Evolutionary conservation across 2,888 invertebrate genomes (phyloP).

Genomic region (Phorcus lineatus): DNA sequence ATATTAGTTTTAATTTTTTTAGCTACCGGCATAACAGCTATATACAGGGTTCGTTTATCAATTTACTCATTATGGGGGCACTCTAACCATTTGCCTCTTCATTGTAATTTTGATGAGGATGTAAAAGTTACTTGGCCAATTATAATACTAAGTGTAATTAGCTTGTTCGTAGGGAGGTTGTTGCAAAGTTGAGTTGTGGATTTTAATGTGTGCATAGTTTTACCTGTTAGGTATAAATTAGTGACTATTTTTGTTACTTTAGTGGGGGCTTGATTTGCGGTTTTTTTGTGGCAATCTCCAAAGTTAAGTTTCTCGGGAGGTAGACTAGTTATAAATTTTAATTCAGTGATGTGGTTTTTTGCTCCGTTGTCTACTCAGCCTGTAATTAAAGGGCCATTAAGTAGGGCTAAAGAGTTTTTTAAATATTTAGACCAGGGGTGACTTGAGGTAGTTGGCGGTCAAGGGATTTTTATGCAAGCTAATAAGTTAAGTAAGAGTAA

Average conservation of each 20-base stretch:
- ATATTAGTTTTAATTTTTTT: slow-evolving; percentile 11
- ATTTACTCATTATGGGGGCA: slow-evolving; percentile 13
- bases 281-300: background rate
- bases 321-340: background rate
- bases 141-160: background rate
- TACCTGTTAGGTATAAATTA: background rate
- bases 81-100: background rate
- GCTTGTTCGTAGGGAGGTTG: background rate
- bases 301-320: too few species aligned
- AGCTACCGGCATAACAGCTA: slow-evolving; percentile 22
- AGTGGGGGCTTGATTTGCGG: background rate
- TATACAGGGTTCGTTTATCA: slow-evolving; percentile 32
- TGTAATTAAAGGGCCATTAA: background rate
- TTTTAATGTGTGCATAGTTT: background rate
- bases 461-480: slow-evolving; percentile 19
- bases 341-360: slow-evolving; percentile 26
- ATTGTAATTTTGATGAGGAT: slow-evolving; percentile 10
- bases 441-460: slow-evolving; percentile 36
- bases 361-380: slow-evolving; percentile 6
- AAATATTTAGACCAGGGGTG: slow-evolving; percentile 46
- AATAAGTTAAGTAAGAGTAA: too few species aligned
- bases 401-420: slow-evolving; percentile 18
- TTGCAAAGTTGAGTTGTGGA: background rate
- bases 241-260: background rate
- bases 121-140: background rate